Conservation (phyloP, 2,888 invertebrate genomes). For the Piscicola geometra region DNA sequence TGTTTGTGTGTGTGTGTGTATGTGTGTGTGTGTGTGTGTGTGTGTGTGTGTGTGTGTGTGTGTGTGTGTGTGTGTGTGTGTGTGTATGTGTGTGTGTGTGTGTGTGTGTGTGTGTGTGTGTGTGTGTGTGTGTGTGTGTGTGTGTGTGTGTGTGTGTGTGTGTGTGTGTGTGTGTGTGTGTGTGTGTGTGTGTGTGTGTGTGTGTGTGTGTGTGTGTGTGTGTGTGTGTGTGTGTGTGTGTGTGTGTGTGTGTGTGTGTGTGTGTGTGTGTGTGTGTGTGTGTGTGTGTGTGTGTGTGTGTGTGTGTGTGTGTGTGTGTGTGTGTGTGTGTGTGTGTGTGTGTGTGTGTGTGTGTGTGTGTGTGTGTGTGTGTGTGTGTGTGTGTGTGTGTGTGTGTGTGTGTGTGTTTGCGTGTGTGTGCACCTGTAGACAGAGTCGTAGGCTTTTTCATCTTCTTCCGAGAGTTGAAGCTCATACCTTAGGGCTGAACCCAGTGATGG, state of each 20-base stretch:
- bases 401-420: slow-evolving; percentile 13
- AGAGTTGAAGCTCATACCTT: background rate
- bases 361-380: slow-evolving; percentile 19
- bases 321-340: slow-evolving; percentile 18
- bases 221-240: slow-evolving; percentile 19
- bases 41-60: slow-evolving; percentile 26
- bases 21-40: slow-evolving; percentile 26
- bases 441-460: background rate
- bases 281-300: slow-evolving; percentile 19
- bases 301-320: slow-evolving; percentile 19
- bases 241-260: slow-evolving; percentile 19
- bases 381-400: slow-evolving; percentile 19
- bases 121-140: slow-evolving; percentile 16
- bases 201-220: slow-evolving; percentile 14
- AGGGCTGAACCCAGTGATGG: too few species aligned
- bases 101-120: slow-evolving; percentile 19
- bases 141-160: slow-evolving; percentile 19
- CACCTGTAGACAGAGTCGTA: background rate
- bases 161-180: slow-evolving; percentile 19
- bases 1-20: slow-evolving; percentile 15
- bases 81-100: slow-evolving; percentile 18
- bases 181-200: slow-evolving; percentile 19
- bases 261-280: slow-evolving; percentile 19
- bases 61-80: slow-evolving; percentile 20
- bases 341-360: slow-evolving; percentile 19